Evolutionary conservation across 2,797 vertebrate species (phyloP), one percentile per base, ranked within the genome.

Genomic region (Tympanoctomys barrerae): DNA sequence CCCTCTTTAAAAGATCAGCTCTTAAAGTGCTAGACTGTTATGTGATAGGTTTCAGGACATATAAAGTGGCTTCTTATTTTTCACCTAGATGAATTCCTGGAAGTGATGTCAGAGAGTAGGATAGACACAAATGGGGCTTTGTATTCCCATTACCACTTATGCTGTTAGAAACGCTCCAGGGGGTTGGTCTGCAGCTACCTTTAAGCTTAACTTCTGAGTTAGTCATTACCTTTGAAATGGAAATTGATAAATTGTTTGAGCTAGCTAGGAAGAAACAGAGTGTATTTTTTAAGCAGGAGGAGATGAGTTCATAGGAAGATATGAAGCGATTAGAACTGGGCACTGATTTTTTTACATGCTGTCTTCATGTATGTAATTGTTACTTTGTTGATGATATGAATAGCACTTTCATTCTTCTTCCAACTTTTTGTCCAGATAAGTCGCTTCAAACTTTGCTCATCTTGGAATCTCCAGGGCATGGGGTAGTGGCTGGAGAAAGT

Each of bases 21-120:
- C 24, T 75, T 80, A 24, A 87, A 77, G 52, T 71, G 52, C 36
- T 81, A 81, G 73, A 46, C n/a, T 85, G 64, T 46, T 90, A 12
- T 84, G 31, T 70, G 57, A 83, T 70, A 54, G 21, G 68, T 87
- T 89, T 95, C 62, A 26, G 70, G 10, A 24, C 70, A 33, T 59
- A 87, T 28, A 54, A 12, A 81, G 42, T 93, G 62, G 54, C 42
- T 83, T 73, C 42, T 95, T 80, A 64, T 71, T 96, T 94, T 93
- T 82, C 16, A 46, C 82, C 28, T 82, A 87, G 79, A 73, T 66
- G 39, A 70, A 93, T 87, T 94, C 7, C 36, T 95, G 75, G 78
- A 75, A 90, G 31, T 94, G 36, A 66, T 70, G 24, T 62, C 0
- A 26, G 61, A 81, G 93, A 77, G 31, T 73, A 66, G 46, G 77